These are phyloP conservation scores for Momotus momota DNA, from an alignment of 2,797 vertebrate species.

Conservation along the genomic window DNA sequence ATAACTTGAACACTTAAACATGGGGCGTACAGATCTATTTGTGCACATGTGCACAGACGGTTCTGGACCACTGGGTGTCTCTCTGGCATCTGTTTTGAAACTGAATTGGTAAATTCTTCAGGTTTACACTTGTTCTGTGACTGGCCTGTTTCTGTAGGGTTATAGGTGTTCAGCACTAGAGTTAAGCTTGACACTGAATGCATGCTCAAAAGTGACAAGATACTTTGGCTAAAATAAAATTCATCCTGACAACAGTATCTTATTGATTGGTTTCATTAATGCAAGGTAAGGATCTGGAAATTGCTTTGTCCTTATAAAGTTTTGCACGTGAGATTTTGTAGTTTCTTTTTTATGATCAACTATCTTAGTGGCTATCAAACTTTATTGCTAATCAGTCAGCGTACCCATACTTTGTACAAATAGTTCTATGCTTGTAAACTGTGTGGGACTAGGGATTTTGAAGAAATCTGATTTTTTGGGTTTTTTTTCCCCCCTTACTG, in stretches of 20 bases:
- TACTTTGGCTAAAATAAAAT: neutral
- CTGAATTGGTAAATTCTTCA: neutral
- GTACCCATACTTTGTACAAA: too few species aligned
- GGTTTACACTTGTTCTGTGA: neutral
- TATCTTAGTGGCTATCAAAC: neutral
- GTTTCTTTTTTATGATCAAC: neutral
- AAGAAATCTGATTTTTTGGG: neutral
- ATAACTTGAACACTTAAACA: neutral
- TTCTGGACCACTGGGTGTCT: slow-evolving; percentile 62
- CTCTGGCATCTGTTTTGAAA: slow-evolving; percentile 38
- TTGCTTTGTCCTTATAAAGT: neutral
- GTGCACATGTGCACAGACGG: neutral
- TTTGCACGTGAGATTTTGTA: neutral
- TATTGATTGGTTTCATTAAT: neutral
- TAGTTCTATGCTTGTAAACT: neutral
- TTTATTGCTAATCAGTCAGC: neutral
- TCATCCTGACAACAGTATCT: neutral
- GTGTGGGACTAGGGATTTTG: neutral
- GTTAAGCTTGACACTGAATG: neutral
- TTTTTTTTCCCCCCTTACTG: neutral
- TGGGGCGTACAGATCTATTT: too few species aligned
- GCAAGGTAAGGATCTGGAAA: neutral
- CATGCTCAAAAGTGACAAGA: neutral
- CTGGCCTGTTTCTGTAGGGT: neutral
- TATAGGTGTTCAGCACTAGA: neutral